Evolutionary conservation across 2,888 invertebrate species (phyloP), one percentile per base, ranked within the genome.

Genomic region (Orthosia gracilis): DNA sequence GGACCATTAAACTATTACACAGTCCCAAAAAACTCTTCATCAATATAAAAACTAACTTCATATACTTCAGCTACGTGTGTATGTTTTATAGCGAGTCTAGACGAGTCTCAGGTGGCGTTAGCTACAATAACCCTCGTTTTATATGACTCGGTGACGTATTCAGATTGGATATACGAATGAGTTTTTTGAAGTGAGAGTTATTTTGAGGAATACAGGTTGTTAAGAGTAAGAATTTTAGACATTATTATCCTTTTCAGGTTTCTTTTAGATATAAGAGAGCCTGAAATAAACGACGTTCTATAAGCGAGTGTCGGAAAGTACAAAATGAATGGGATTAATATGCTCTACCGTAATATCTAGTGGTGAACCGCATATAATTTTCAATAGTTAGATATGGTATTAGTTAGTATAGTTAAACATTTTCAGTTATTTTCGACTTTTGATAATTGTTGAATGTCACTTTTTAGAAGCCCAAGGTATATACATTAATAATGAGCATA

Each of bases 81-180:
- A 88, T 55, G 50, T 78, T 73, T 83, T 67, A 83, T 52, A 59
- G 64, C 73, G 12, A 58, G 83, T 83, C 86, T 86, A 86, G 82
- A 78, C 91, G 84, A 82, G 84, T 82, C 88, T 86, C 92, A 92
- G 91, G 91, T 92, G 90, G 82, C 75, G 68, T 79, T 64, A 61
- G 58, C 61, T 63, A 81, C 82, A 84, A 86, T 87, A 85, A 83
- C 74, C 75, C 66, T 49, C 72, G 17, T 75, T 80, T 80, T 79
- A 83, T 77, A 71, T 75, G 64, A 75, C 17, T 1, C 31, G 50
- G 65, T 73, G 76, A 70, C 72, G 63, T 74, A 49, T 69, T 69
- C 68, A 31, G 18, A 82, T 79, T 83, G 71, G 71, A 58, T 76
- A 47, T 26, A 55, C 50, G 73, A 73, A 61, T n/a, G n/a, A 66